Percentiles rank a stretch among this genome's conserved stretches.
Conservation (phyloP, 2,797 vertebrate species). For the Odontamblyopus lacepedii region DNA sequence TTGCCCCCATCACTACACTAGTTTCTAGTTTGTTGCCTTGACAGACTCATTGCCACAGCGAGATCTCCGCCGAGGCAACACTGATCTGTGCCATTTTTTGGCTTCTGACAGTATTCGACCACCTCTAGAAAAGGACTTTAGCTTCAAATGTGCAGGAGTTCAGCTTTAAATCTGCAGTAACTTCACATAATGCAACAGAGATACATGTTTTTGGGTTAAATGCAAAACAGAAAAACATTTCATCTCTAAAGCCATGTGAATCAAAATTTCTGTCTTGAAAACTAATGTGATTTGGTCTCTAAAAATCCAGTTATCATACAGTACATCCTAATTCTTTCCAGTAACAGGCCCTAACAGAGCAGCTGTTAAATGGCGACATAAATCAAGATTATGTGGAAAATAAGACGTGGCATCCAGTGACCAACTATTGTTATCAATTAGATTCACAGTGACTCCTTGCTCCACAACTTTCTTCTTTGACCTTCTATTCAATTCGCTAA, state of each 20-base stretch:
- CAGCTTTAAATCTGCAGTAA: too few relatives aligned
- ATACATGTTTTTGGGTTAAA: background rate
- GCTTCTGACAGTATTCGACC: too few relatives aligned
- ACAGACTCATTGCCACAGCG: too few relatives aligned
- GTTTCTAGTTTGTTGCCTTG: too few relatives aligned
- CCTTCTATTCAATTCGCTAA: conserved; percentile 32
- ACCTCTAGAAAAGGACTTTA: too few relatives aligned
- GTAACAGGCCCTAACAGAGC: conserved; percentile 18
- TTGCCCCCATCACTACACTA: too few relatives aligned
- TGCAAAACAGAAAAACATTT: too few relatives aligned
- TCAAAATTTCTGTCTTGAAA: background rate
- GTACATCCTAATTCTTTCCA: conserved; percentile 3
- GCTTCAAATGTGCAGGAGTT: too few relatives aligned
- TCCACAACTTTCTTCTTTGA: conserved; percentile 24
- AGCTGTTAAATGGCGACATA: conserved; percentile 14
- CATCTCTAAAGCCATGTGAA: background rate
- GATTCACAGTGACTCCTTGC: conserved; percentile 32
- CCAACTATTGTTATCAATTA: conserved; percentile 30
- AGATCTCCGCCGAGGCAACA: too few relatives aligned
- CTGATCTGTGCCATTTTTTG: too few relatives aligned
- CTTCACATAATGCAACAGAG: too few relatives aligned
- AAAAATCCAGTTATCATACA: background rate
- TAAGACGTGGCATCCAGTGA: conserved; percentile 15
- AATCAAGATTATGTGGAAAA: conserved; percentile 46
- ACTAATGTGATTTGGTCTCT: background rate